phyloP scores from a whole-genome alignment of 2,797 vertebrate genomes.

The Sylvia borin region DNA sequence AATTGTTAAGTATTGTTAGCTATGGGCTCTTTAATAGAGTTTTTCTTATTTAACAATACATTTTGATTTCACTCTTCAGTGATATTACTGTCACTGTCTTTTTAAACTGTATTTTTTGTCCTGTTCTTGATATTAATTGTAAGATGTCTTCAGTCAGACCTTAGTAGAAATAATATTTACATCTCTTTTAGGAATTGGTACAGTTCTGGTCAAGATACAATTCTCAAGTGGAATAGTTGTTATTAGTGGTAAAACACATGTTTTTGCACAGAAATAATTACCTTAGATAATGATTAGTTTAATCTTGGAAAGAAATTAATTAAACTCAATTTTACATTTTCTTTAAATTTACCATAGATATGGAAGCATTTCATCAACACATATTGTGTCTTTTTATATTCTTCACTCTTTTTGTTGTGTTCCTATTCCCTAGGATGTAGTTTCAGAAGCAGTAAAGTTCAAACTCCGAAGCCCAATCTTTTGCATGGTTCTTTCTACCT shows the following conservation, averaged over 20 bases:
- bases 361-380: not conserved
- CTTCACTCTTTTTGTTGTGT: not conserved
- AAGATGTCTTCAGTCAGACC: not conserved
- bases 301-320: not conserved
- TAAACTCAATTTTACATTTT: not conserved
- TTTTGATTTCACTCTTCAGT: not conserved
- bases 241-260: not conserved
- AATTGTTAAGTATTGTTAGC: not conserved
- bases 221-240: not conserved
- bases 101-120: not conserved
- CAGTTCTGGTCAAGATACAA: not conserved
- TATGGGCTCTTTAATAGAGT: rapidly evolving
- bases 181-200: not conserved
- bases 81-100: not conserved
- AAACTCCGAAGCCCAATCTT: not conserved
- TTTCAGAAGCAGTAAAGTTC: not conserved
- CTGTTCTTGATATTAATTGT: not conserved
- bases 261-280: not conserved
- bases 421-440: not conserved
- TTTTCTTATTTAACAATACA: not conserved
- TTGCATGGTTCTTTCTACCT: not conserved
- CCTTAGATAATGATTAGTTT: not conserved
- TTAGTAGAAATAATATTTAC: not conserved
- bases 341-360: not conserved
- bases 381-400: not conserved